Conservation (phyloP, 2,888 invertebrate species). For the Gerris lacustris region DNA sequence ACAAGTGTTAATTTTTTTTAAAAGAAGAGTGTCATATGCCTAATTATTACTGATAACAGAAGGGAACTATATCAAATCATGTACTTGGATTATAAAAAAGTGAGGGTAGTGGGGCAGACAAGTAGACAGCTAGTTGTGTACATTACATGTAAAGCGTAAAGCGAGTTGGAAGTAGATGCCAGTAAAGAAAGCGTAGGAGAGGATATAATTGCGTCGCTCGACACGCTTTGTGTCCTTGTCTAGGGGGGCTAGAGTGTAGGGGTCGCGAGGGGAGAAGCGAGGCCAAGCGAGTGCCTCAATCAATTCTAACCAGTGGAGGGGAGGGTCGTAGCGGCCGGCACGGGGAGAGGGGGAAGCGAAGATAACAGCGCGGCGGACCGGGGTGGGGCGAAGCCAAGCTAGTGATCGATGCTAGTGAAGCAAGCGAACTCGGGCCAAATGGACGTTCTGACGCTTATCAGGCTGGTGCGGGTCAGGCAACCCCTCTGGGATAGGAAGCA, state of each 20-base stretch:
- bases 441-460: slow-evolving; percentile 37
- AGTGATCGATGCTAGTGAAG: slow-evolving; percentile 27
- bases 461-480: slow-evolving; percentile 37
- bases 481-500: slow-evolving; percentile 39
- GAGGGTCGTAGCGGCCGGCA: slow-evolving; percentile 1
- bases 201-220: background rate
- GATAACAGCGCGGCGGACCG: slow-evolving; percentile 11
- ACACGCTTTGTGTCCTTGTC: background rate
- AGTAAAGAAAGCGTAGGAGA: background rate
- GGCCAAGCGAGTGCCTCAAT: slow-evolving; percentile 14
- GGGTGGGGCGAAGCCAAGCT: slow-evolving; percentile 12
- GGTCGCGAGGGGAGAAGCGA: slow-evolving; percentile 8
- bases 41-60: too few relatives aligned
- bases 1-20: too few relatives aligned
- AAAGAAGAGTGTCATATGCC: too few relatives aligned
- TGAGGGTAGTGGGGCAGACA: too few relatives aligned
- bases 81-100: too few relatives aligned
- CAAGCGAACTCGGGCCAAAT: slow-evolving; percentile 30
- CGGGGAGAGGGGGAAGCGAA: slow-evolving; percentile 4
- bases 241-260: slow-evolving; percentile 12
- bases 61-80: too few relatives aligned
- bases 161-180: background rate
- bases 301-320: slow-evolving; percentile 13
- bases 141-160: too few relatives aligned
- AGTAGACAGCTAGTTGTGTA: too few relatives aligned